phyloP scores from a whole-genome alignment of 2,888 invertebrate species.

The Chrysodeixis includens region DNA sequence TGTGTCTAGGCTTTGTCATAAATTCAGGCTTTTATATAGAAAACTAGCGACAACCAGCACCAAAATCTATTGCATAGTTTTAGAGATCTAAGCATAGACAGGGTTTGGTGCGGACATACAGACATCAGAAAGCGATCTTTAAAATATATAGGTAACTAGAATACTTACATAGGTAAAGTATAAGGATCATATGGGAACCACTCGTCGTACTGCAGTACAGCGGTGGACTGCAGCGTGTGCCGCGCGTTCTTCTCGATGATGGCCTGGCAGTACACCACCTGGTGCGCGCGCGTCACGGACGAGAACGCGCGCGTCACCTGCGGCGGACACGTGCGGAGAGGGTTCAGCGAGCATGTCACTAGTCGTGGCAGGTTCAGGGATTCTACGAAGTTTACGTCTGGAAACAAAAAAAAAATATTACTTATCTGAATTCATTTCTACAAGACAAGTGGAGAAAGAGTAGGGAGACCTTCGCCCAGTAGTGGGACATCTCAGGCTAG shows the following conservation, averaged over 20 bases:
- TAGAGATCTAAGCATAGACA: no score
- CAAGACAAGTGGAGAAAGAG: no score
- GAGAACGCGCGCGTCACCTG: conserved; percentile 95
- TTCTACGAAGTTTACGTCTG: conserved; percentile 94
- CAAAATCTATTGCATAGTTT: no score
- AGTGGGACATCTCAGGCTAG: no score
- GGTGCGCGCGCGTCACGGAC: conserved; percentile 94
- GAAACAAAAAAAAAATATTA: conserved; percentile 61
- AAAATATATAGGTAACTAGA: no score
- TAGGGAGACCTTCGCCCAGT: no score
- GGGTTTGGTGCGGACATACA: no score
- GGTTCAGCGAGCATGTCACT: conserved; percentile 96
- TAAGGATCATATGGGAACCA: conserved; percentile 98
- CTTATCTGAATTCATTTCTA: no score
- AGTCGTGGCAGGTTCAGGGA: conserved; percentile 95
- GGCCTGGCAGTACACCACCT: conserved; percentile 97
- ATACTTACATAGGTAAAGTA: conserved; percentile 91
- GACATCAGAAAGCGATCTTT: no score
- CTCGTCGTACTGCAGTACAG: conserved; percentile 88
- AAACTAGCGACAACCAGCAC: no score
- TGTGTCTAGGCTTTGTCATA: no score
- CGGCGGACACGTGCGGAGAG: conserved; percentile 94
- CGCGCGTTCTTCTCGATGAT: conserved; percentile 95
- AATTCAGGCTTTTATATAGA: no score
- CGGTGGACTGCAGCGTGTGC: conserved; percentile 79